Percentiles rank a stretch among this genome's conserved stretches.
Evolutionary conservation across 1,140 invertebrate genomes (phyloP).

Genomic region (Sminthurinus signatus): DNA sequence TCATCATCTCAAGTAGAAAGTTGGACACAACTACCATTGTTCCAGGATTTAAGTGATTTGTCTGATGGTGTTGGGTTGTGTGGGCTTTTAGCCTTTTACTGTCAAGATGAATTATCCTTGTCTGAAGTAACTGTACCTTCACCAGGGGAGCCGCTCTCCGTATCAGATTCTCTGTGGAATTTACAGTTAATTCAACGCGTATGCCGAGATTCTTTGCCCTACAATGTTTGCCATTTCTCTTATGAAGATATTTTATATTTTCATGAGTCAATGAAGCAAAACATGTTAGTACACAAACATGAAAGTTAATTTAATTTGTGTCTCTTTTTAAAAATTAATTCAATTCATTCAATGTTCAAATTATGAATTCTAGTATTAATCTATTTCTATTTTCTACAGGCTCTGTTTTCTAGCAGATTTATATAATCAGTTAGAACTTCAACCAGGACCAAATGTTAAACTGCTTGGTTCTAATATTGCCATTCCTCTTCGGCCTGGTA

Average conservation of each 20-base stretch:
- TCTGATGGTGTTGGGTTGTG: conserved; percentile 63
- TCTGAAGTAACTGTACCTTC: conserved; percentile 62
- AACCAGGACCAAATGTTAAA: conserved; percentile 79
- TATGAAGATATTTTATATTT: conserved; percentile 95
- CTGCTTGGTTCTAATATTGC: conserved; percentile 54
- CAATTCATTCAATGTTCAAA: too few species aligned
- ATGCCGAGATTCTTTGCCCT: conserved; percentile 72
- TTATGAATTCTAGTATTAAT: too few species aligned
- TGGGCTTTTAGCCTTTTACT: conserved; percentile 86
- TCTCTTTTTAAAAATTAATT: too few species aligned
- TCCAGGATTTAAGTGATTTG: conserved; percentile 38
- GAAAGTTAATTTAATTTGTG: too few species aligned
- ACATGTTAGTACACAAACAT: too few species aligned
- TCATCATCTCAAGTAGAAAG: conserved; percentile 36
- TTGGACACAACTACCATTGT: conserved; percentile 35
- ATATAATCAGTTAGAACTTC: conserved; percentile 90
- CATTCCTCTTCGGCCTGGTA: conserved; percentile 25
- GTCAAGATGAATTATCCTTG: conserved; percentile 77
- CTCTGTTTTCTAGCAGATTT: conserved; percentile 91
- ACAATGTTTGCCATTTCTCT: conserved; percentile 87
- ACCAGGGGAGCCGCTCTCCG: conserved; percentile 54
- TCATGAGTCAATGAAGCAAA: conserved; percentile 88
- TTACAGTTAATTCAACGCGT: conserved; percentile 82
- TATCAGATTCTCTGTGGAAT: conserved; percentile 76
- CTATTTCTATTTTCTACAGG: too few species aligned